Base-by-base conservation (phyloP, 2,888 invertebrate genomes). In the Petrolisthes manimaculis region DNA sequence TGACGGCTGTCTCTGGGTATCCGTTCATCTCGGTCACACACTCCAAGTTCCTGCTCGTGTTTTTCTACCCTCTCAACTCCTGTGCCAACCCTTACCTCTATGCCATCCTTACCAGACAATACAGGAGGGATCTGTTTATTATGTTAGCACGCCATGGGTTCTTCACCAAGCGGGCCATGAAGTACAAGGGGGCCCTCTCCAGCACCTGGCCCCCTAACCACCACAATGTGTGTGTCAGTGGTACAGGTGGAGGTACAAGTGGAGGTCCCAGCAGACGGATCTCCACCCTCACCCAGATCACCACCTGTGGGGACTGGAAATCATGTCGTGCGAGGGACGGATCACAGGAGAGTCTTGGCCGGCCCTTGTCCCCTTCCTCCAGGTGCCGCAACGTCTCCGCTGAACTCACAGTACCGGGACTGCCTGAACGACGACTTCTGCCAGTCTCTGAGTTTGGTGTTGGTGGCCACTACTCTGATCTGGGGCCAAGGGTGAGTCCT, bases 41-140 rank as follows among this genome's bases (percentile, higher is more conserved):
- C 89, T 94, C 94, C 8, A 94, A 94, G 92, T 93, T 98, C 82
- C 93, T 97, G 14, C 93, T 97, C 89, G 97, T 98, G 9, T 97
- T 98, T 93, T 97, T 98, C 92, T 97, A 97, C 92, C 98, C 98
- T 0, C 93, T 98, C 90, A 98, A 98, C 93, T 96, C 97, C 0
- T 97, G 97, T 92, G 97, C 97, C 71, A 97, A 98, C 93, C 98
- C 98, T 0, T 97, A 97, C 94, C 94, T 98, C 4, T 98, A 98
- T 93, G 97, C 97, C 24, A 96, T 98, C 91, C 94, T 97, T 92
- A 98, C 97, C 8, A 95, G 97, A 90, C 97, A 97, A 93, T n/a
- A n/a, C n/a, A n/a, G n/a, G n/a, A n/a, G n/a, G n/a, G n/a, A n/a
- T n/a, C n/a, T n/a, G n/a, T n/a, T n/a, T n/a, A n/a, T n/a, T n/a